Percentiles rank a stretch among this genome's conserved stretches.
These are phyloP conservation scores for Manacus vitellinus DNA, from an alignment of 2,113 vertebrate species.

Conservation along the genomic window DNA sequence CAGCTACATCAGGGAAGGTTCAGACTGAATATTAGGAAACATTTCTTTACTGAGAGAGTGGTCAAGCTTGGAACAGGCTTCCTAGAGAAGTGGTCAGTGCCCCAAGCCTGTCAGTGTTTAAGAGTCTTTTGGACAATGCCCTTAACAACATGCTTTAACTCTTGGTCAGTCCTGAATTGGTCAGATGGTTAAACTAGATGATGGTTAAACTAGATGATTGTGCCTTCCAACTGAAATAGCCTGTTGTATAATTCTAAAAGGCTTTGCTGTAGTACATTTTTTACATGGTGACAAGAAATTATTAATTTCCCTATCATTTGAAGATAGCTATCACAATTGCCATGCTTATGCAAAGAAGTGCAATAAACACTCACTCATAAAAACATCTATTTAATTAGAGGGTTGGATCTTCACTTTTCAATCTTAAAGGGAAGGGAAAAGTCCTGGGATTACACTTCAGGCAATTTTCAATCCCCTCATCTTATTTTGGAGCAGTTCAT, in stretches of 20 bases:
- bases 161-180: not conserved
- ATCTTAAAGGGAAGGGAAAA: not conserved
- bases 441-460: not conserved
- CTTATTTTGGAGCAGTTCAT: not conserved
- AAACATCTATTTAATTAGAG: not conserved
- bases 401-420: not conserved
- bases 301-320: not conserved
- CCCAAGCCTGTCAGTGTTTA: not conserved
- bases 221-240: not conserved
- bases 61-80: not conserved
- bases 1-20: not conserved
- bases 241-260: not conserved
- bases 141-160: not conserved
- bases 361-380: not conserved
- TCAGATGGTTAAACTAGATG: not conserved
- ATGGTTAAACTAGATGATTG: too few relatives aligned
- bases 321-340: not conserved
- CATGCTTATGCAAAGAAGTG: not conserved
- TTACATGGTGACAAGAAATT: not conserved
- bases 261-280: not conserved
- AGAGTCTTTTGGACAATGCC: not conserved
- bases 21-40: not conserved
- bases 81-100: not conserved
- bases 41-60: not conserved
- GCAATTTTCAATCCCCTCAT: not conserved